These are phyloP conservation scores for Sternarchorhynchus goeldii DNA, from an alignment of 2,797 vertebrate genomes.

Conservation along the genomic window DNA sequence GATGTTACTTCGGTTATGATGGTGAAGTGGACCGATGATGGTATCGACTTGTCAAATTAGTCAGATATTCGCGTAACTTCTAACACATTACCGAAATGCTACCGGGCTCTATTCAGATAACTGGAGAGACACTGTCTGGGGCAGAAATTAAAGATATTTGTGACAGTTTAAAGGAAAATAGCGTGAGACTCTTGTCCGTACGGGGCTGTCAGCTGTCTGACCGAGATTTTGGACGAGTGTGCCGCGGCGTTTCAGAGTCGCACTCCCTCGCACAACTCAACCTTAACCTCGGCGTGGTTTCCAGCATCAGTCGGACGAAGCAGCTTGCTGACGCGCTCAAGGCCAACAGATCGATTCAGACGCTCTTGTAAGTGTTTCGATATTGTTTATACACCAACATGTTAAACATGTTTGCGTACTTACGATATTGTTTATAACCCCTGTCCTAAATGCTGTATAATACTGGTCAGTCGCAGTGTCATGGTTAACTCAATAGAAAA, in stretches of 20 bases:
- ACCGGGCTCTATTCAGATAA: constrained; percentile 95
- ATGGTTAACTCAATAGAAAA: too few species aligned
- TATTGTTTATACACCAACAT: too few species aligned
- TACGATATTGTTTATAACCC: not conserved
- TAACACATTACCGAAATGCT: constrained; percentile 75
- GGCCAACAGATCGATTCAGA: constrained; percentile 91
- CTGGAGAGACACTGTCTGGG: constrained; percentile 87
- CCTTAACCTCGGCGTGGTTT: constrained; percentile 93
- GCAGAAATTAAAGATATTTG: constrained; percentile 93
- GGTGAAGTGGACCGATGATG: not conserved
- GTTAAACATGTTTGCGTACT: too few species aligned
- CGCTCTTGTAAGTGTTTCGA: constrained; percentile 86
- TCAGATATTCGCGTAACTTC: constrained; percentile 15
- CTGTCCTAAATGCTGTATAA: too few species aligned
- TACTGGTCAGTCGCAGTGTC: too few species aligned
- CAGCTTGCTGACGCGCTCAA: constrained; percentile 88
- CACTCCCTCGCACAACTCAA: constrained; percentile 89
- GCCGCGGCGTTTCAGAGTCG: constrained; percentile 84
- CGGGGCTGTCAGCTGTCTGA: constrained; percentile 92
- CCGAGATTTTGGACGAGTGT: constrained; percentile 90
- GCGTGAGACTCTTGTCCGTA: constrained; percentile 87
- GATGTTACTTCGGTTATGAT: not conserved
- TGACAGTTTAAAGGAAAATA: constrained; percentile 88
- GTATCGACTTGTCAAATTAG: not conserved
- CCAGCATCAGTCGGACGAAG: constrained; percentile 81